These are phyloP conservation scores for Gymnoscelis rufifasciata DNA, from an alignment of 2,888 invertebrate genomes.

Conservation along the genomic window DNA sequence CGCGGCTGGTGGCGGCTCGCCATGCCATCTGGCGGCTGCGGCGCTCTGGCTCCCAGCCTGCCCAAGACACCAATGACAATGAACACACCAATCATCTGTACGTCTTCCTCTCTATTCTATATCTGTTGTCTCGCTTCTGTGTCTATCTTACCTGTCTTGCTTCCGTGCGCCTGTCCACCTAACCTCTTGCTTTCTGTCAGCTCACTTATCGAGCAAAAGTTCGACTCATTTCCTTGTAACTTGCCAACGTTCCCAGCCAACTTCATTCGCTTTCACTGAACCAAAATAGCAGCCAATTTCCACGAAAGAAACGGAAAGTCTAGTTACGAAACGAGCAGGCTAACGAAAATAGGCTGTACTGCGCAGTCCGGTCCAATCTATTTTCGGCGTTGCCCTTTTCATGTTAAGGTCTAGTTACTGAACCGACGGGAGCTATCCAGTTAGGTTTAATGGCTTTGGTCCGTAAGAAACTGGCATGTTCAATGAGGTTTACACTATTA, in stretches of 20 bases:
- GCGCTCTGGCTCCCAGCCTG: slow-evolving; percentile 75
- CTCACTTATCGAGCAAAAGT: slow-evolving; percentile 5
- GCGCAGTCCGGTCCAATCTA: slow-evolving; percentile 45
- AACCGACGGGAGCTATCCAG: neutral
- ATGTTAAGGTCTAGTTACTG: slow-evolving; percentile 27
- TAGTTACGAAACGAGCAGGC: slow-evolving; percentile 34
- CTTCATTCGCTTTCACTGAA: slow-evolving; percentile 8
- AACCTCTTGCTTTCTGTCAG: too few species aligned
- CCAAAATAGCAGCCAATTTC: slow-evolving; percentile 10
- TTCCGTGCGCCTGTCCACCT: too few species aligned
- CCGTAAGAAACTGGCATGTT: neutral
- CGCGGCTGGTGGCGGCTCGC: slow-evolving; percentile 84
- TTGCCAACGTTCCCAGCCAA: slow-evolving; percentile 1
- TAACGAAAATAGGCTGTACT: slow-evolving; percentile 38
- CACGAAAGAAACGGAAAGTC: slow-evolving; percentile 19
- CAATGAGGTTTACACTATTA: neutral
- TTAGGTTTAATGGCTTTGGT: neutral
- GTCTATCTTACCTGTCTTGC: slow-evolving; percentile 38
- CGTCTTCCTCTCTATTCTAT: slow-evolving; percentile 64
- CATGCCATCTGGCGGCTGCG: slow-evolving; percentile 85
- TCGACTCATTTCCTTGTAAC: neutral
- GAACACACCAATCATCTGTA: slow-evolving; percentile 78
- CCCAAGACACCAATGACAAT: slow-evolving; percentile 72
- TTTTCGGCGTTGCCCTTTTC: slow-evolving; percentile 42
- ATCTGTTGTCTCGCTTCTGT: slow-evolving; percentile 44